Base-by-base conservation (phyloP, 2,888 invertebrate genomes). In the Julus scandinavius region DNA sequence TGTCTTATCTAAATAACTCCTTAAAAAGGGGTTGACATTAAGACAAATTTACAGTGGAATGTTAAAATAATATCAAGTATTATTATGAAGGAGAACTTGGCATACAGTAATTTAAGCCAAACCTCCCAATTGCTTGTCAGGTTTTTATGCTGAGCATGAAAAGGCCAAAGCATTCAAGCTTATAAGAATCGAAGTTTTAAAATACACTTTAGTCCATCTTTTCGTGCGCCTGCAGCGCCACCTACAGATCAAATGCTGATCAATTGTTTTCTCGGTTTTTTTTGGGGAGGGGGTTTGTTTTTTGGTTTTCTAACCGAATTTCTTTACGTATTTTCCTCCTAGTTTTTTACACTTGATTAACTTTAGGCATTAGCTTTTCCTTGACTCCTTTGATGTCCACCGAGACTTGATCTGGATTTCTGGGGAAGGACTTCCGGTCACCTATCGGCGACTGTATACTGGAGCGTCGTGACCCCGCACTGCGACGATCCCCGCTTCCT, bases 401-500 rank as follows among this genome's bases (percentile, higher is more conserved):
- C 3, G 88, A 9, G 0, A 88, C 88, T 20, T 88, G 83, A 38
- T 88, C 88, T 6, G 45, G 45, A 20, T 83, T 84, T 88, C 88
- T 85, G 45, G 85, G 49, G 20, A 1, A 80, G 29, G 85, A 45
- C 50, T 85, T 85, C 50, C 85, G 45, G 45, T 85, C 84, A 50
- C 84, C 85, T 3, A 88, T 29, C 15, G 88, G 88, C 49, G 88
- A 72, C 40, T 88, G 88, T 15, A 88, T 40, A 45, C 88, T 88
- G 83, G 84, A 50, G 29, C 84, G 83, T n/a, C 88, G 49, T 45
- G 88, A 88, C 20, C 85, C 88, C 17, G 38, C 80, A n/a, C 49
- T 88, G 45, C 88, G 49, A 83, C 88, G 88, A 84, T 50, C 83
- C n/a, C 83, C 45, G 20, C 83, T 72, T 20, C 49, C 84, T 58